These are phyloP conservation scores for Drosophila tani DNA, from an alignment of 1,140 invertebrate species.

Conservation along the genomic window DNA sequence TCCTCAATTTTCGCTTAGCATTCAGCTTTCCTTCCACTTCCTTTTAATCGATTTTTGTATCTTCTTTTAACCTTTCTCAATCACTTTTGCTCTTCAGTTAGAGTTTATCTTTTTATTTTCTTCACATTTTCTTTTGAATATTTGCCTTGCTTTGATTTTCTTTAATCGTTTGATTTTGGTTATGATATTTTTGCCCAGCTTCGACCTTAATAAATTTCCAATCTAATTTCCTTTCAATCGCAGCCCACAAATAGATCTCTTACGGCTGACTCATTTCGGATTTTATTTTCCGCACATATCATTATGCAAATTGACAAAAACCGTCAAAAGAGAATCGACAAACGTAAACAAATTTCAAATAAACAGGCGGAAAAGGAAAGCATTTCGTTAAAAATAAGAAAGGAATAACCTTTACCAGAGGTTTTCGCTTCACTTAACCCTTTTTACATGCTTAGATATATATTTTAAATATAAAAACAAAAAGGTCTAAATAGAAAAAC, in stretches of 20 bases:
- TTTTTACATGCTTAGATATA: background rate
- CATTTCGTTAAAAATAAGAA: background rate
- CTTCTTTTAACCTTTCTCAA: constrained; percentile 1
- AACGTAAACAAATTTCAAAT: constrained; percentile 24
- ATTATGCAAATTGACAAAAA: constrained; percentile 49
- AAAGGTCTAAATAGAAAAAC: background rate
- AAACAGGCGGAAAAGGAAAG: constrained; percentile 7
- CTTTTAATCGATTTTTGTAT: constrained; percentile 14
- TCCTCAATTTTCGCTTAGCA: constrained; percentile 8
- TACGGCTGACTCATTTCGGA: constrained; percentile 10
- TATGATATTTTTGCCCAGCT: constrained; percentile 15
- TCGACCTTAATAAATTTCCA: constrained; percentile 13
- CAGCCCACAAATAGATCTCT: constrained; percentile 8
- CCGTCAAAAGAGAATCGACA: constrained; percentile 13
- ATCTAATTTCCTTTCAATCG: constrained; percentile 5
- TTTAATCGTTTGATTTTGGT: constrained; percentile 6
- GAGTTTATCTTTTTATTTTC: no score
- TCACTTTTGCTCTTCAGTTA: background rate
- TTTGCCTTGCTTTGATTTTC: constrained; percentile 19
- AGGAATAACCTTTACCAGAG: background rate
- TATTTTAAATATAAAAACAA: background rate
- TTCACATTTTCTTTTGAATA: background rate
- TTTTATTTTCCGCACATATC: constrained; percentile 10
- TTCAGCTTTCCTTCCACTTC: background rate
- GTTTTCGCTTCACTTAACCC: constrained; percentile 2